Conservation (phyloP, 2,888 invertebrate genomes). For the Orchesellides sinensis region DNA sequence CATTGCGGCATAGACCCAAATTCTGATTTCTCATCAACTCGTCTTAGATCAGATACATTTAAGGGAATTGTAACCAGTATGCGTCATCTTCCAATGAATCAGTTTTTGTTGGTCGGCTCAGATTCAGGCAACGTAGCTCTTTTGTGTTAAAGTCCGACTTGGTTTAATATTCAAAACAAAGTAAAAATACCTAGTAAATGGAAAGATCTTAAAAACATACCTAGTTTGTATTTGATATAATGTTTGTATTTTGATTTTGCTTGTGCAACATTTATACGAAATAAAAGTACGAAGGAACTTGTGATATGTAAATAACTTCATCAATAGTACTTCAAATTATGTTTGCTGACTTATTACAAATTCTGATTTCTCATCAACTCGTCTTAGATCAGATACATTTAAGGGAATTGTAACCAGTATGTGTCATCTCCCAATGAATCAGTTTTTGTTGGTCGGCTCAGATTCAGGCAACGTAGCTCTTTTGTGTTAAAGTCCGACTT, state of each 20-base stretch:
- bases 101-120: slow-evolving; percentile 91
- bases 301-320: too few relatives aligned
- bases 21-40: slow-evolving; percentile 89
- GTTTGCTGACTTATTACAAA: too few relatives aligned
- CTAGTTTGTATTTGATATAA: too few relatives aligned
- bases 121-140: slow-evolving; percentile 92
- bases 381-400: slow-evolving; percentile 91
- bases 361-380: slow-evolving; percentile 89
- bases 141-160: slow-evolving; percentile 84
- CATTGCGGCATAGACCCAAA: slow-evolving; percentile 85
- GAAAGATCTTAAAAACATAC: too few relatives aligned
- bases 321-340: too few relatives aligned
- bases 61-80: slow-evolving; percentile 94
- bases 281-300: too few relatives aligned
- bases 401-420: slow-evolving; percentile 94
- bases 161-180: too few relatives aligned
- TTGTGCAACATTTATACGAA: too few relatives aligned
- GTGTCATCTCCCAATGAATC: slow-evolving; percentile 92
- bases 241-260: too few relatives aligned
- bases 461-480: slow-evolving; percentile 92
- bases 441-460: slow-evolving; percentile 91
- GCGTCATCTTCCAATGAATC: slow-evolving; percentile 92
- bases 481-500: slow-evolving; percentile 84
- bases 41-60: slow-evolving; percentile 91
- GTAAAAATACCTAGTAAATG: too few relatives aligned